Conservation (phyloP, 2,113 vertebrate species). For the Alligator sinensis region DNA sequence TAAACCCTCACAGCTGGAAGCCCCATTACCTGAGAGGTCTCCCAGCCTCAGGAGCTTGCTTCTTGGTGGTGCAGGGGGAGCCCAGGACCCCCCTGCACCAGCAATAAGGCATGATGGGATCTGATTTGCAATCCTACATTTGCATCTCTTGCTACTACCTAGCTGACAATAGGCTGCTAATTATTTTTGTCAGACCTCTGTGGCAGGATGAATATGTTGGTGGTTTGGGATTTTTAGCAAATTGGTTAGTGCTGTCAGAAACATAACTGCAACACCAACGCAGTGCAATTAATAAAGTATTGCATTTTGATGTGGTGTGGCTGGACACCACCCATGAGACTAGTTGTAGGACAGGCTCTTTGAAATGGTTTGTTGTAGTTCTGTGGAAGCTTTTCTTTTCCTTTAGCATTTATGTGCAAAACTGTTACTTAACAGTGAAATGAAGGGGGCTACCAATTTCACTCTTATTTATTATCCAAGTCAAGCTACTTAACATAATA, state of each 20-base stretch:
- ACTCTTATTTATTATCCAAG: too few relatives aligned
- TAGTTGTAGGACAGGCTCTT: background rate
- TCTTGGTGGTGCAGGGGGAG: too few relatives aligned
- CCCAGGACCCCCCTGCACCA: too few relatives aligned
- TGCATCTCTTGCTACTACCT: background rate
- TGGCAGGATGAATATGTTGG: background rate
- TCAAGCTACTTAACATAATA: background rate
- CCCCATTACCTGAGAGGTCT: too few relatives aligned
- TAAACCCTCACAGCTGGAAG: too few relatives aligned
- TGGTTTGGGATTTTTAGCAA: background rate
- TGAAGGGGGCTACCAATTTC: background rate
- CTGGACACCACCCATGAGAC: background rate
- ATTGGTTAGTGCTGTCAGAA: background rate
- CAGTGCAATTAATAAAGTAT: background rate
- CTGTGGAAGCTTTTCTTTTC: background rate
- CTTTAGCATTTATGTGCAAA: background rate
- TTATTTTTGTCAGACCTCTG: background rate
- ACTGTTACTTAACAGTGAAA: background rate
- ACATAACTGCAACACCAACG: background rate
- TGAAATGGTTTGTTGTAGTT: background rate
- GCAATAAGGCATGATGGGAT: too few relatives aligned
- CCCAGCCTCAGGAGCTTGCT: too few relatives aligned
- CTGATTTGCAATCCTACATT: too few relatives aligned
- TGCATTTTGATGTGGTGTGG: background rate
- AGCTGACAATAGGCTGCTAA: background rate